Percentiles rank a stretch among this genome's conserved stretches.
Conservation (phyloP, 37 sponge, comb jelly and placozoan species). For the Chondrosia reniformis region DNA sequence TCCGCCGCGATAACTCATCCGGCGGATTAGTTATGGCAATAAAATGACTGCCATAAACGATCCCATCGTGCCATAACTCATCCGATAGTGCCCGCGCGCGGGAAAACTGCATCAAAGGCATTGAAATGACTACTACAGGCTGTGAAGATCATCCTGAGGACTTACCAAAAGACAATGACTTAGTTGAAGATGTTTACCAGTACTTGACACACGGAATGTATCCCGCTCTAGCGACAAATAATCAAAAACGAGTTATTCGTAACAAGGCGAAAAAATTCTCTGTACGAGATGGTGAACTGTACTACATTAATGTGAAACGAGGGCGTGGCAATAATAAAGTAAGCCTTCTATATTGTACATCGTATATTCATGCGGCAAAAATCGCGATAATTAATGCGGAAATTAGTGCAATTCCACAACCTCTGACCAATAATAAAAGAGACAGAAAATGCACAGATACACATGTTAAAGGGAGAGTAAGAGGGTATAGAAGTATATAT, state of each 20-base stretch:
- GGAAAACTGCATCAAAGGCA: neutral
- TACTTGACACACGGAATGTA: neutral
- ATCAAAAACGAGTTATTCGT: neutral
- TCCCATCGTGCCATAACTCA: neutral
- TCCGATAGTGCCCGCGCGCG: neutral
- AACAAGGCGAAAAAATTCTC: neutral
- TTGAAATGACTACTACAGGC: neutral
- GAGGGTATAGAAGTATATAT: too few species aligned
- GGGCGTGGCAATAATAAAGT: neutral
- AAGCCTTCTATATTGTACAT: neutral
- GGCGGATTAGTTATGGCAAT: neutral
- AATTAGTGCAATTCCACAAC: neutral
- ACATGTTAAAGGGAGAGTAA: too few species aligned
- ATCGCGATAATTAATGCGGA: neutral
- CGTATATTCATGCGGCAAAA: too few species aligned
- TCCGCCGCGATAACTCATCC: neutral
- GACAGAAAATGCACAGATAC: too few species aligned
- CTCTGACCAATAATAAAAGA: too few species aligned
- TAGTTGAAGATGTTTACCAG: neutral
- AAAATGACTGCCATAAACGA: neutral
- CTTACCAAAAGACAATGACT: neutral
- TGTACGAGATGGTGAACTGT: neutral
- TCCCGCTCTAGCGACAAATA: neutral
- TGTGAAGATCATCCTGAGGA: neutral
- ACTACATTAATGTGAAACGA: neutral